These are phyloP conservation scores for Centropus unirufus DNA, from an alignment of 2,113 vertebrate species.

Conservation along the genomic window DNA sequence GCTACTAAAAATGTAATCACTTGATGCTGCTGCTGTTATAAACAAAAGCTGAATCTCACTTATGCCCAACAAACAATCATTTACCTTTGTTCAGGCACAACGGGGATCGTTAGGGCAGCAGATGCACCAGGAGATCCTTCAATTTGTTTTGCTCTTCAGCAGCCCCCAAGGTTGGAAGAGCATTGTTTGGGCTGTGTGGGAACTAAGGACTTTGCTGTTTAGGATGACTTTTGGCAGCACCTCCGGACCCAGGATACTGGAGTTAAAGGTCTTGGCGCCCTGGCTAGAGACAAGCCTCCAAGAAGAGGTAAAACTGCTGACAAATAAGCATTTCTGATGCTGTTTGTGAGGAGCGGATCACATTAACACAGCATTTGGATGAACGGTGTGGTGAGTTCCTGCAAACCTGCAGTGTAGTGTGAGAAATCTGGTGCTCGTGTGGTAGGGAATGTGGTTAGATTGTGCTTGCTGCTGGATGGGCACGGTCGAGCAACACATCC, in stretches of 20 bases:
- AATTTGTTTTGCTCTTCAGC: background rate
- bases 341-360: background rate
- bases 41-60: background rate
- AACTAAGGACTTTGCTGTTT: background rate
- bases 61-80: background rate
- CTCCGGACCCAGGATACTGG: background rate
- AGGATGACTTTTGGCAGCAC: background rate
- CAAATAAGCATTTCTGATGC: background rate
- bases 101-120: background rate
- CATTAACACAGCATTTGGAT: background rate
- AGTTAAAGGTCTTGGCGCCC: background rate
- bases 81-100: background rate
- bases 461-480: background rate
- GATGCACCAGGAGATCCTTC: background rate
- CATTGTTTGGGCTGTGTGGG: background rate
- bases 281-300: background rate
- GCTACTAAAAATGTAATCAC: background rate
- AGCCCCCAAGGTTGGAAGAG: background rate
- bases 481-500: rapidly evolving
- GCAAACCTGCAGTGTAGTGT: background rate
- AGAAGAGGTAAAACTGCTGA: background rate
- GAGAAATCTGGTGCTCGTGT: rapidly evolving
- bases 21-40: background rate
- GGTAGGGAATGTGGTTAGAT: rapidly evolving
- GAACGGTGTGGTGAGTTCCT: background rate